A percentile compares a stretch with the other conserved stretches of the same genome.
Conservation (phyloP, 1,140 invertebrate genomes). For the Argopecten irradians region DNA sequence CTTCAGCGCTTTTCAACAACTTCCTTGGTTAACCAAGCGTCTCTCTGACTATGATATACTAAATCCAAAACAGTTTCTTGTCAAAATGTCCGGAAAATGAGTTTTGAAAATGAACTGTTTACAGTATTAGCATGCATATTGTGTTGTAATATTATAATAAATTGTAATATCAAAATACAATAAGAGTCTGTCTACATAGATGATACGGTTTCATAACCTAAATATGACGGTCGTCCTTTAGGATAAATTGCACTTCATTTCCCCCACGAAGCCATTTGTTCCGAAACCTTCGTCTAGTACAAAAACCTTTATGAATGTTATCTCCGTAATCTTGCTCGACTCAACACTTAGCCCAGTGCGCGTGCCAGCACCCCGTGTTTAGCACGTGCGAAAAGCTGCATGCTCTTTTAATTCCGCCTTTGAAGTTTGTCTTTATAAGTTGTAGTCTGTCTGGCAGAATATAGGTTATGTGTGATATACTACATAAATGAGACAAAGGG, state of each 20-base stretch:
- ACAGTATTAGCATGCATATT: too few species aligned
- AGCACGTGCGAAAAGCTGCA: background rate
- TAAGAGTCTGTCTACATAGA: too few species aligned
- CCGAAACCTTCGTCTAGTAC: too few species aligned
- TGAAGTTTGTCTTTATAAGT: background rate
- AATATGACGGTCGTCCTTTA: too few species aligned
- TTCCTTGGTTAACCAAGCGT: conserved; percentile 3
- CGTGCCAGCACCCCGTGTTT: background rate
- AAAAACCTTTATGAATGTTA: background rate
- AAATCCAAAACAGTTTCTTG: background rate
- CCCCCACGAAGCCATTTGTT: background rate
- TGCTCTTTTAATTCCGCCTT: background rate
- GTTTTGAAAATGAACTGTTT: too few species aligned
- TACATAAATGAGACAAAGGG: background rate
- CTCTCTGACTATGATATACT: background rate
- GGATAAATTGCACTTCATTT: too few species aligned
- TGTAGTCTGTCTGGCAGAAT: background rate
- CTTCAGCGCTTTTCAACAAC: background rate
- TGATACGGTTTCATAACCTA: too few species aligned
- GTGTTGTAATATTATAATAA: too few species aligned
- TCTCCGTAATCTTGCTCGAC: background rate
- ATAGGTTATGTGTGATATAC: background rate
- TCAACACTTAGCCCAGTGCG: background rate
- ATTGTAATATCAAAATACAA: too few species aligned
- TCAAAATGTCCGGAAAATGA: background rate